Evolutionary conservation across 1,140 invertebrate genomes (phyloP).

Genomic region (Eufriesea mexicana): DNA sequence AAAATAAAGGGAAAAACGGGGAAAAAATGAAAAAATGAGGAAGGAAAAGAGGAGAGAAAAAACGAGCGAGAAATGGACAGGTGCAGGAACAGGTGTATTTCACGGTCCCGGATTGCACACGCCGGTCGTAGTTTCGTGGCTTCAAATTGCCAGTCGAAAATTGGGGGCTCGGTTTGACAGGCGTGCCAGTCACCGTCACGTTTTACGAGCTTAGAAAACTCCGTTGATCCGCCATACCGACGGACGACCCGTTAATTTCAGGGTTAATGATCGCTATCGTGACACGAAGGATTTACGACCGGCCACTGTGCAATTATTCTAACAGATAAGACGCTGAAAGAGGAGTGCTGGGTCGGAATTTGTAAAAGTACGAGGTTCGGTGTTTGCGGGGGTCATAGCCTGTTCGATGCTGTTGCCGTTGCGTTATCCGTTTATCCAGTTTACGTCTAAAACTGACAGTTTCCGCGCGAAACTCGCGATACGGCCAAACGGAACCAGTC

Average conservation of each 20-base stretch:
- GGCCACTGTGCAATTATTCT: neutral
- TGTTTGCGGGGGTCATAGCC: too few species aligned
- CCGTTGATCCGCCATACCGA: neutral
- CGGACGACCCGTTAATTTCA: neutral
- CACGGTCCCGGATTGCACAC: neutral
- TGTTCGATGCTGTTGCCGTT: neutral
- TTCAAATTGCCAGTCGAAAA: slow-evolving; percentile 34
- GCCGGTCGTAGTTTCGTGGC: slow-evolving; percentile 23
- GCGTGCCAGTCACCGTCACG: neutral
- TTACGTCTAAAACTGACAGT: neutral
- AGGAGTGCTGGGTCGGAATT: too few species aligned
- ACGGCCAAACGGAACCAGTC: neutral
- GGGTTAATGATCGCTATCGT: neutral
- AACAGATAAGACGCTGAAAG: neutral
- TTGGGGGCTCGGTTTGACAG: slow-evolving; percentile 44
- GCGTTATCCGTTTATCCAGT: neutral
- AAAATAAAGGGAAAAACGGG: neutral
- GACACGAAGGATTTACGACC: neutral
- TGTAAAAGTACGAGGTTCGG: neutral
- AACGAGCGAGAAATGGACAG: neutral
- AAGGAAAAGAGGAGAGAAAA: neutral
- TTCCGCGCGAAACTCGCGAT: neutral
- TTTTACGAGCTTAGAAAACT: slow-evolving; percentile 40
- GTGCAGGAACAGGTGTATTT: slow-evolving; percentile 1
- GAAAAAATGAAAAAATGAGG: too few species aligned